These are phyloP conservation scores for Hydrolagus colliei DNA, from an alignment of 2,797 vertebrate species.

Conservation along the genomic window DNA sequence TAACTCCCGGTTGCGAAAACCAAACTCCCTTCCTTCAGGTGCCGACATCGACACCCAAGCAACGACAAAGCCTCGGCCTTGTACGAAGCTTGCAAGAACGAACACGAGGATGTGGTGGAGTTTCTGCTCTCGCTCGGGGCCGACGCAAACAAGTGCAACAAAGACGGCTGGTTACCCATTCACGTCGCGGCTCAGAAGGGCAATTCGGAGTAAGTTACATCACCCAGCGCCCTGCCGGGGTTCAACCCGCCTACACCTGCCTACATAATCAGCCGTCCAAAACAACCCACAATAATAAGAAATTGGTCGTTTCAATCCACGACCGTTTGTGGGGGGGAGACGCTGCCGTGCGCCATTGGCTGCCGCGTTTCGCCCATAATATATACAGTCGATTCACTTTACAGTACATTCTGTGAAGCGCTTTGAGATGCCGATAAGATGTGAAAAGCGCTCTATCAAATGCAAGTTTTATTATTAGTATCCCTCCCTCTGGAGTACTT, in stretches of 20 bases:
- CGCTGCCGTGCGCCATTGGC: too few species aligned
- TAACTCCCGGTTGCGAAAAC: background rate
- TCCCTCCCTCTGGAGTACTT: too few species aligned
- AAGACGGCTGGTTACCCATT: conserved; percentile 76
- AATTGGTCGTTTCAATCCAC: too few species aligned
- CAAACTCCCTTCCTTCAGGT: conserved; percentile 56
- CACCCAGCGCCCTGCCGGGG: too few species aligned
- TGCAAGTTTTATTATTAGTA: too few species aligned
- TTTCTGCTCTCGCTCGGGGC: conserved; percentile 75
- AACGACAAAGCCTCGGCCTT: conserved; percentile 74
- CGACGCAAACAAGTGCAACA: conserved; percentile 80
- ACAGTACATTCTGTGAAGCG: too few species aligned
- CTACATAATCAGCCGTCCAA: background rate
- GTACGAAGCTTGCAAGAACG: conserved; percentile 80
- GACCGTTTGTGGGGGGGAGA: too few species aligned
- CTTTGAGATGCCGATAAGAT: too few species aligned
- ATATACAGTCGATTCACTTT: too few species aligned
- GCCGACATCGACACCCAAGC: conserved; percentile 85
- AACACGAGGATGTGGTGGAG: conserved; percentile 61
- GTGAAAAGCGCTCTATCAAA: too few species aligned
- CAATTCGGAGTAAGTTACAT: conserved; percentile 64
- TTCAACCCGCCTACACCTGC: background rate
- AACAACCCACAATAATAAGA: too few species aligned
- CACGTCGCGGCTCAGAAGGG: conserved; percentile 79
- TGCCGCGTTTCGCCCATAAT: too few species aligned